Evolutionary conservation across 2,113 vertebrate species (phyloP).

Genomic region (Pycnonotus jocosus): DNA sequence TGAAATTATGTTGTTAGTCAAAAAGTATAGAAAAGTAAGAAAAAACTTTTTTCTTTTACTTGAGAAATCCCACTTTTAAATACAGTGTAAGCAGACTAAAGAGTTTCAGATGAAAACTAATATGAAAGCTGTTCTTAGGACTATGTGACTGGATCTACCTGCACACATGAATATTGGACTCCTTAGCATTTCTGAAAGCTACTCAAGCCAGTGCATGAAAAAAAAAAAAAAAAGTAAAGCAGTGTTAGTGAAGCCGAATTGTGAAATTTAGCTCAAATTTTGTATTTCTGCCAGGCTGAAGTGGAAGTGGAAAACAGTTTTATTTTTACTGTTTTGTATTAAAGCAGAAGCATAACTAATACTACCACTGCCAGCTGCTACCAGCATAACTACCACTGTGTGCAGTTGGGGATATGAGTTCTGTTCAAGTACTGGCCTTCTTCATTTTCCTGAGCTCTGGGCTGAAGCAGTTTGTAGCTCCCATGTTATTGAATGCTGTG

Average conservation of each 20-base stretch:
- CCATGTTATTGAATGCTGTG: neutral
- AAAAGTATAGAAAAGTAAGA: neutral
- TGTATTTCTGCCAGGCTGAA: neutral
- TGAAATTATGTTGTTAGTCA: neutral
- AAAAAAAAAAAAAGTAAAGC: neutral
- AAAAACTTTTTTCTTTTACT: neutral
- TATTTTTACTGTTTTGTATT: neutral
- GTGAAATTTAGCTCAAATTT: neutral
- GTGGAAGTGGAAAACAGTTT: neutral
- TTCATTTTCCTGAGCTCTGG: neutral
- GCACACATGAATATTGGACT: neutral
- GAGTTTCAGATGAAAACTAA: neutral
- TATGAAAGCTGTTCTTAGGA: neutral
- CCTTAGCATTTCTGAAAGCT: neutral
- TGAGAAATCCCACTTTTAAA: neutral
- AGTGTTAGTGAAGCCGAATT: neutral
- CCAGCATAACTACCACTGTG: no score
- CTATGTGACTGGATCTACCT: neutral
- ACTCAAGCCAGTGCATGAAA: neutral
- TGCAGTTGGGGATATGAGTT: neutral
- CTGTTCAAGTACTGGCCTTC: neutral
- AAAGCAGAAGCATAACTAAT: neutral
- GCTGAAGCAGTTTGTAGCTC: neutral
- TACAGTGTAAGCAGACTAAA: neutral
- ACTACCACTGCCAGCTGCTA: neutral